Conservation (phyloP, 2,797 vertebrate genomes). For the Euthynnus affinis region DNA sequence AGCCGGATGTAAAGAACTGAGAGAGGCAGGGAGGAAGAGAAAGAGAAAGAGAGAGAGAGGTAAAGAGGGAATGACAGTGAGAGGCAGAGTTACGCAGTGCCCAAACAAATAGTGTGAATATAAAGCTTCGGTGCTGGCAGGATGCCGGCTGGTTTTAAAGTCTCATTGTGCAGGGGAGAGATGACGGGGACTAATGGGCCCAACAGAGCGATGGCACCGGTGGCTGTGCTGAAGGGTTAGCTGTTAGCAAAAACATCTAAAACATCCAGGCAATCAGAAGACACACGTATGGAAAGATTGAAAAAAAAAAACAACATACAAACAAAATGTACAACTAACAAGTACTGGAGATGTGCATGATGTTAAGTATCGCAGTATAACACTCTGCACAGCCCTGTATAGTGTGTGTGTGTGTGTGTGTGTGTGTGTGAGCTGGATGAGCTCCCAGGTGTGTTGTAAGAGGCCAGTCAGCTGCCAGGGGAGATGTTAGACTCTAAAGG, state of each 20-base stretch:
- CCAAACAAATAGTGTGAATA: conserved; percentile 44
- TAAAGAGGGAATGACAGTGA: conserved; percentile 15
- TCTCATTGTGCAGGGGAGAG: conserved; percentile 27
- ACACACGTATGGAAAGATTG: not conserved
- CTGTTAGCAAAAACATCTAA: conserved; percentile 5
- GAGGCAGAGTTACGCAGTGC: conserved; percentile 9
- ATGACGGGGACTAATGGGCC: conserved; percentile 19
- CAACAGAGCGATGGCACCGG: conserved; percentile 10
- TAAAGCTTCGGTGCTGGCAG: conserved; percentile 44
- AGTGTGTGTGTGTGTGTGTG: conserved; percentile 19
- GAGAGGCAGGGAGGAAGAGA: not conserved
- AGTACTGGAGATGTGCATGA: not conserved
- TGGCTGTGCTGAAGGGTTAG: conserved; percentile 39
- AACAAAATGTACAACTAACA: not conserved
- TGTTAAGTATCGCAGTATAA: conserved; percentile 22
- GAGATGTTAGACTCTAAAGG: conserved; percentile 51
- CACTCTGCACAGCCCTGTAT: conserved; percentile 3
- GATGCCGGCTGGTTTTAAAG: conserved; percentile 40
- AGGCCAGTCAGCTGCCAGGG: conserved; percentile 59
- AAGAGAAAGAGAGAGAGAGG: not conserved
- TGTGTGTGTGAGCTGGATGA: conserved; percentile 45
- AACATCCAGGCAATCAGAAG: conserved; percentile 6
- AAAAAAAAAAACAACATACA: not conserved
- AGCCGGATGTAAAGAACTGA: not conserved
- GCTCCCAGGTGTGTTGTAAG: conserved; percentile 64